Conservation (phyloP, 2,888 invertebrate species). For the Dromius quadrimaculatus region DNA sequence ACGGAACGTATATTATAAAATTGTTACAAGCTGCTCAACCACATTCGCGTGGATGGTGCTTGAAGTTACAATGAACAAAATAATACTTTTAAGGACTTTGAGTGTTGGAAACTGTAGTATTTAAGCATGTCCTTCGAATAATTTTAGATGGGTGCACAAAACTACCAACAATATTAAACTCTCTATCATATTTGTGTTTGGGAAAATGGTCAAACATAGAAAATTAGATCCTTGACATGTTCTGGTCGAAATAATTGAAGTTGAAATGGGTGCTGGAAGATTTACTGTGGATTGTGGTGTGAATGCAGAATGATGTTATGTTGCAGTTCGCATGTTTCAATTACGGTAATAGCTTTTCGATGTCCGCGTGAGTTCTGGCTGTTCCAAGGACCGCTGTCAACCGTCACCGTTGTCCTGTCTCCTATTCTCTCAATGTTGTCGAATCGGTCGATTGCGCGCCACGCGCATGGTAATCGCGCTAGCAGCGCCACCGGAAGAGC, state of each 20-base stretch:
- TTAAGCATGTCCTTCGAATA: no score
- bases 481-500: no score
- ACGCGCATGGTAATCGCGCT: slow-evolving; percentile 34
- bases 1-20: slow-evolving; percentile 17
- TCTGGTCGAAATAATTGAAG: neutral
- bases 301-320: slow-evolving; percentile 18
- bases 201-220: no score
- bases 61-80: slow-evolving; percentile 17
- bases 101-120: slow-evolving; percentile 21
- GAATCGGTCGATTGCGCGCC: slow-evolving; percentile 31
- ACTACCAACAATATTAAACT: neutral
- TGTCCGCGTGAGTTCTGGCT: slow-evolving; percentile 21
- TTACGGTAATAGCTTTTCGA: slow-evolving; percentile 39
- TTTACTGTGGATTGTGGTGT: neutral
- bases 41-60: slow-evolving; percentile 22
- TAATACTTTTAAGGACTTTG: slow-evolving; percentile 3
- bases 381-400: neutral
- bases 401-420: neutral
- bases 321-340: slow-evolving; percentile 37
- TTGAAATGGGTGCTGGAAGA: neutral
- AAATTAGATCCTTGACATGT: no score
- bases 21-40: slow-evolving; percentile 30
- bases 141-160: no score
- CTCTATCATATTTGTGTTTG: neutral
- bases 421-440: neutral